These are phyloP conservation scores for Crenuchus spilurus DNA, from an alignment of 2,797 vertebrate species.

Conservation along the genomic window DNA sequence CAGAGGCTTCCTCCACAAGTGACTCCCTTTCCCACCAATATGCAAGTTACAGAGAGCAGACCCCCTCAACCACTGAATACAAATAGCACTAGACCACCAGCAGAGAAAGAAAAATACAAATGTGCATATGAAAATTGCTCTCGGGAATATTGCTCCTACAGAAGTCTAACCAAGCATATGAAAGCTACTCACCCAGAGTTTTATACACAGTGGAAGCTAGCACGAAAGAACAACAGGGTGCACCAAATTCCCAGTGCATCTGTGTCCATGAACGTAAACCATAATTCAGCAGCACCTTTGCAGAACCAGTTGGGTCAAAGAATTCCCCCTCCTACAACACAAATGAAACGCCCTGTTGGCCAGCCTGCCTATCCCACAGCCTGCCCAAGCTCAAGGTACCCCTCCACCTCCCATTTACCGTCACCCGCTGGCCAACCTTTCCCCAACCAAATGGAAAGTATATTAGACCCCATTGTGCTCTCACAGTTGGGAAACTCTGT, in stretches of 20 bases:
- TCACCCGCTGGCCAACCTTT: conserved; percentile 79
- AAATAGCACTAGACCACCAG: conserved; percentile 26
- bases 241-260: conserved; percentile 65
- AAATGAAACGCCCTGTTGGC: conserved; percentile 76
- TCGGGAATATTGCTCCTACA: conserved; percentile 88
- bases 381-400: conserved; percentile 71
- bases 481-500: conserved; percentile 84
- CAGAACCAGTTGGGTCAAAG: conserved; percentile 67
- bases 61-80: conserved; percentile 33
- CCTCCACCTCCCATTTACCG: conserved; percentile 73
- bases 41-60: conserved; percentile 56
- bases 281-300: conserved; percentile 65
- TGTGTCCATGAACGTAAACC: conserved; percentile 68
- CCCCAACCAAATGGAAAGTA: conserved; percentile 84
- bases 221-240: conserved; percentile 80
- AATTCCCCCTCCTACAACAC: conserved; percentile 61
- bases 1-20: conserved; percentile 58
- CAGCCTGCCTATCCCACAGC: conserved; percentile 73
- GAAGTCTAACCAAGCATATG: conserved; percentile 96
- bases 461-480: conserved; percentile 89
- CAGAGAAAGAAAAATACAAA: conserved; percentile 80
- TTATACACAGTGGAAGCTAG: conserved; percentile 88
- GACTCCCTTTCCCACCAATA: conserved; percentile 53
- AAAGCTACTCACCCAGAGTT: conserved; percentile 90
- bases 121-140: conserved; percentile 89